Evolutionary conservation across 1,140 invertebrate species (phyloP), one percentile per base, ranked within the genome.

Genomic region (Zaprionus africanus): DNA sequence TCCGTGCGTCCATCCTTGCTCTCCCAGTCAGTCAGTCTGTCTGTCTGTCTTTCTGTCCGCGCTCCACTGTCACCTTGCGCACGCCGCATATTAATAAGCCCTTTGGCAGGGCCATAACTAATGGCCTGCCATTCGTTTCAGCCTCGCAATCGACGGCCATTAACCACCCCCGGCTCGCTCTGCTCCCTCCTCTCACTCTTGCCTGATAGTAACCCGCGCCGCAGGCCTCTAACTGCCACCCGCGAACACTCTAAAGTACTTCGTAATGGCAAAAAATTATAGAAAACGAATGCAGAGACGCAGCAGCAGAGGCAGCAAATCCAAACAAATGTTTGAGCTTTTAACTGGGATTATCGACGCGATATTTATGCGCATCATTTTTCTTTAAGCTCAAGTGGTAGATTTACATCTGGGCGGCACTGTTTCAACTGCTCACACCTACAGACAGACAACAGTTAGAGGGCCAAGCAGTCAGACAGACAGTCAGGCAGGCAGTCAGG

Each of bases 291-390:
- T 86, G 78, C 76, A 78, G 67, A 63, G 80, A 67, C 76, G 67
- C n/a, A 9, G 41, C n/a, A 17, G 41, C 38, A 64, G 60, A 57
- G 61, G 41, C 19, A 56, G 66, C 81, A 90, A 88, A 90, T 90
- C 84, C 81, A 84, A 90, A 88, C 78, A 88, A 88, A 88, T 88
- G 84, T 79, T 84, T 76, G 78, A 73, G 84, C 84, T 88, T 88
- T 88, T 90, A 88, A 88, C 71, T 76, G 81, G 85, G 84, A 88
- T 88, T 88, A 90, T 88, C 85, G 84, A 62, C 75, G 64, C 75
- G 71, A 79, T 90, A 90, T 88, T 88, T 88, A 88, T 88, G 78
- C 67, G 73, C 75, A 90, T 79, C 75, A 84, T 88, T 90, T 81
- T 71, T 84, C 84, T 88, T 88, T 71, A 54, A 31, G 70, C 67